Evolutionary conservation across 2,113 vertebrate species (phyloP), one percentile per base, ranked within the genome.

Genomic region (Myxocyprinus asiaticus): DNA sequence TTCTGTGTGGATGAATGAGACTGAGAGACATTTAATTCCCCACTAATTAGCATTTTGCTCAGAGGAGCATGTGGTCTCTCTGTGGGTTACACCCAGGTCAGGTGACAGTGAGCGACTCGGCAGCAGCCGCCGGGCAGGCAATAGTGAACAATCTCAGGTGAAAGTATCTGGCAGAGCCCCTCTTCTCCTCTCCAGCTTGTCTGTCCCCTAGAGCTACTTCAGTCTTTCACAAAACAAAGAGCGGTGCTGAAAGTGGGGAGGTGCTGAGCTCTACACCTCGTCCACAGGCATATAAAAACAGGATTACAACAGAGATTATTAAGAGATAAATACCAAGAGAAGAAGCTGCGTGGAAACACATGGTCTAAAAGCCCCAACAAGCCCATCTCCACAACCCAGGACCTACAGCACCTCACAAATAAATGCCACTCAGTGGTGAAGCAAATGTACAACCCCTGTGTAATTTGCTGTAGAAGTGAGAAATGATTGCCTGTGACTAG

Each of bases 141-240:
- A 61, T 42, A 12, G 69, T 14, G 55, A 47, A 12, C 9, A 11
- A 9, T 63, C 61, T 56, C 78, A 17, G 43, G 78, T 63, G 61
- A 45, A 66, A 56, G 22, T 62, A 65, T 55, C 48, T 75, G 77
- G 74, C 69, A 87, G 88, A 89, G 86, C 86, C 90, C 85, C 88
- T 78, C 63, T 83, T 79, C 84, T 86, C 48, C 89, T 85, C 86
- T 87, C 88, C 88, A 90, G 87, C 89, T 87, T 82, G 81, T 82
- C 87, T 77, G 81, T 91, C 88, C 90, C 89, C 77, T 65, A 67
- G 84, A 87, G 89, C 84, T 82, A 76, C 87, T 85, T 50, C 71
- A 83, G 78, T 85, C 86, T 84, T 83, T 86, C 85, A 78, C 83
- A 88, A 86, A 89, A 91, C 87, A 90, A 86, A 47, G 70, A 63